Evolutionary conservation across 2,797 vertebrate genomes (phyloP).

Genomic region (Morelia viridis): DNA sequence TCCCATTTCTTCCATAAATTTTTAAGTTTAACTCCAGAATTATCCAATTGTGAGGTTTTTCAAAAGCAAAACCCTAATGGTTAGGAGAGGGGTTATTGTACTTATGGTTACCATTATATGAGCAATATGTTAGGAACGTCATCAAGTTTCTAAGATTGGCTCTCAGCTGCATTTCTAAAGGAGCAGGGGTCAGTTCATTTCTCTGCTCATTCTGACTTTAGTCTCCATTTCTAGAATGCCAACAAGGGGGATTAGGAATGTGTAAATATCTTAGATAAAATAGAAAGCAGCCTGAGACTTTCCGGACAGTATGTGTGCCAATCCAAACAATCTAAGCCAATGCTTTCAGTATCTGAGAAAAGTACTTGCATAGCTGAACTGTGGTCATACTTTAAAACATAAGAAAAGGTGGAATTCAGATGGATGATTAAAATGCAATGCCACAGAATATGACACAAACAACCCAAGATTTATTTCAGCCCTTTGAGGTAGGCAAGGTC

Average conservation of each 20-base stretch:
- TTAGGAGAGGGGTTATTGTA: neutral
- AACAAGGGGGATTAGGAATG: conserved; percentile 26
- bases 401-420: neutral
- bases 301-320: conserved; percentile 9
- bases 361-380: conserved; percentile 15
- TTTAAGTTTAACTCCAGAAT: neutral
- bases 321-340: conserved; percentile 27
- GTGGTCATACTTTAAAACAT: neutral
- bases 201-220: conserved; percentile 7
- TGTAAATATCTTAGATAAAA: conserved; percentile 38
- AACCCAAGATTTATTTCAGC: neutral
- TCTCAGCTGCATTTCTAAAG: neutral
- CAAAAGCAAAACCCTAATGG: neutral
- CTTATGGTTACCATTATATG: neutral
- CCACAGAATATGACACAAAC: neutral
- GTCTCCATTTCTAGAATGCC: conserved; percentile 30
- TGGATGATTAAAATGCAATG: neutral
- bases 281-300: conserved; percentile 14
- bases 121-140: neutral
- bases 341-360: conserved; percentile 18
- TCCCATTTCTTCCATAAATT: neutral
- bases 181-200: conserved; percentile 19
- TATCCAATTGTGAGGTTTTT: neutral
- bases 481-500: neutral
- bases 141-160: neutral